These are phyloP conservation scores for Sparus aurata DNA, from an alignment of 2,797 vertebrate genomes.

Conservation along the genomic window DNA sequence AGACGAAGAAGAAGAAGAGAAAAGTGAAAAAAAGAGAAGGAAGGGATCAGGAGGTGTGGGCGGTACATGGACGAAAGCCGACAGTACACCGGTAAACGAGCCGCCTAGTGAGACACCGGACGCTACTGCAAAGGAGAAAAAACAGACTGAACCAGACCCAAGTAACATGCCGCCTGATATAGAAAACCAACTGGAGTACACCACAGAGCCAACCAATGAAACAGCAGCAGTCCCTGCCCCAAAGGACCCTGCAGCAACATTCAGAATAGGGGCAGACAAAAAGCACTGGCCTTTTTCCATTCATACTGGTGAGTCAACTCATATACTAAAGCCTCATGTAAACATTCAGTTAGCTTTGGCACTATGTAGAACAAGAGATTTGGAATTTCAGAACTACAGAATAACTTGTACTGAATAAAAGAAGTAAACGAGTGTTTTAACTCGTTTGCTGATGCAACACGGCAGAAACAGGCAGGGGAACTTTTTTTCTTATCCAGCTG, in stretches of 20 bases:
- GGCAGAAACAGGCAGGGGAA: too few species aligned
- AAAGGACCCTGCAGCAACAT: slow-evolving; percentile 42
- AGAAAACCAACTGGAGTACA: slow-evolving; percentile 58
- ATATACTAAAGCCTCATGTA: background rate
- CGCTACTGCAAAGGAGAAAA: slow-evolving; percentile 84
- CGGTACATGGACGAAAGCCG: background rate
- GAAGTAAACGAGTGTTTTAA: background rate
- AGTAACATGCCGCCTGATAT: slow-evolving; percentile 11
- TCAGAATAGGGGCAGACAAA: slow-evolving; percentile 42
- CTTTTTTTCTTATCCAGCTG: too few species aligned
- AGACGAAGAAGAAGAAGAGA: slow-evolving; percentile 65
- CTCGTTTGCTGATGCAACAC: background rate
- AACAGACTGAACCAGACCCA: slow-evolving; percentile 41
- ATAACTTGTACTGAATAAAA: background rate
- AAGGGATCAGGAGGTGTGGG: slow-evolving; percentile 61
- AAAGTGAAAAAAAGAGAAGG: slow-evolving; percentile 78
- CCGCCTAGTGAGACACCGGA: slow-evolving; percentile 56
- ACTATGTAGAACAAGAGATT: background rate
- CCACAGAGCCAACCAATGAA: slow-evolving; percentile 61
- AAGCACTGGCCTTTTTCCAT: slow-evolving; percentile 72
- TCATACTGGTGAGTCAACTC: slow-evolving; percentile 73
- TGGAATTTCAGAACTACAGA: background rate
- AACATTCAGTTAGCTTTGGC: background rate
- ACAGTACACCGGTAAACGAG: slow-evolving; percentile 55
- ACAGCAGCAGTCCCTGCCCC: slow-evolving; percentile 31